Conservation (phyloP, 2,888 invertebrate genomes). For the Nematopogon swammerdamellus region DNA sequence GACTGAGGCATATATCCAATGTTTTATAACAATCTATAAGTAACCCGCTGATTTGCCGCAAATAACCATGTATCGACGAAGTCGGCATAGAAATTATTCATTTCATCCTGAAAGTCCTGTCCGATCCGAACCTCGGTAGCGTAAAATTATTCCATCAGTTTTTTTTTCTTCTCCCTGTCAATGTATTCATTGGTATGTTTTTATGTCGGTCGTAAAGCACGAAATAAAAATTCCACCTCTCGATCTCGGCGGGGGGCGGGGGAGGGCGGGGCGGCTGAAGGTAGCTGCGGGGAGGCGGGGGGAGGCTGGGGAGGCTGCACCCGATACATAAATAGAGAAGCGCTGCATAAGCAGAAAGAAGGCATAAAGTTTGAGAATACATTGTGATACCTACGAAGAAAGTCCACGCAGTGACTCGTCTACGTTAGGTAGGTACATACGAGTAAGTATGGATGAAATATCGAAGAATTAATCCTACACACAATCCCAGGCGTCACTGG, state of each 20-base stretch:
- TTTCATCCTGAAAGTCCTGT: no score
- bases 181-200: slow-evolving; percentile 2
- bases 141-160: background rate
- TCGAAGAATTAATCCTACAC: no score
- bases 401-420: no score
- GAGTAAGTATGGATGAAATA: no score
- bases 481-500: no score
- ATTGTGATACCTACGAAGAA: no score
- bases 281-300: slow-evolving; percentile 6
- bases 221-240: slow-evolving; percentile 2
- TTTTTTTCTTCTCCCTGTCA: background rate
- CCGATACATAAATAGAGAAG: slow-evolving; percentile 18
- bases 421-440: no score
- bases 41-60: no score
- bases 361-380: background rate
- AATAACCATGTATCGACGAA: no score
- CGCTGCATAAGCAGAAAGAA: slow-evolving; percentile 1
- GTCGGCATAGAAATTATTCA: no score
- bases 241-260: slow-evolving; percentile 11
- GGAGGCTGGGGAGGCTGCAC: slow-evolving; percentile 39
- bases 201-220: slow-evolving; percentile 1
- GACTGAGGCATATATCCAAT: no score
- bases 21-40: no score
- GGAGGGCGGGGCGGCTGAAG: slow-evolving; percentile 9
- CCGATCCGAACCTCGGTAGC: background rate